phyloP scores from a whole-genome alignment of 2,888 invertebrate species.

The Dendrolimus pini region DNA sequence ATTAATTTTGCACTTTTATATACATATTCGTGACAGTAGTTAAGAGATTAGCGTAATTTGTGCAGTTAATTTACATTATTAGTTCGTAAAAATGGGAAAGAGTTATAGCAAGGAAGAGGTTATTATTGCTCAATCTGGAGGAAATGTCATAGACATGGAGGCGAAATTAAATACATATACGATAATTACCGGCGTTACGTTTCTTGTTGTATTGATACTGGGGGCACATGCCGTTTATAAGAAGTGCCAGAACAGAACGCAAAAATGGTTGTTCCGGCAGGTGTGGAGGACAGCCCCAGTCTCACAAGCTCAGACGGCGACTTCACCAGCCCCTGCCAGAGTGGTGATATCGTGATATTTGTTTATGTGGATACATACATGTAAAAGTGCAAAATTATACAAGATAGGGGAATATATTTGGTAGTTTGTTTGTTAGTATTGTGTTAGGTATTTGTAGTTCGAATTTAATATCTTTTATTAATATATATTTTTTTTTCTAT shows the following conservation, averaged over 20 bases:
- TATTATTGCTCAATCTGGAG: neutral
- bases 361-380: neutral
- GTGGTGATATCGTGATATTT: no score
- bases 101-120: neutral
- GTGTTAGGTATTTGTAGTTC: neutral
- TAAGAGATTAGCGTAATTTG: neutral
- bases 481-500: neutral
- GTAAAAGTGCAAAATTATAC: neutral
- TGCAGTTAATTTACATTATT: neutral
- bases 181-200: no score
- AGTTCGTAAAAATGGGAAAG: neutral
- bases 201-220: no score
- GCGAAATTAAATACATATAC: neutral
- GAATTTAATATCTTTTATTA: neutral
- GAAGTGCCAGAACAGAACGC: no score
- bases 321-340: no score
- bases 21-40: neutral
- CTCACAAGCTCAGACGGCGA: no score
- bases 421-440: no score
- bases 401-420: neutral
- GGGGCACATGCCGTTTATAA: no score
- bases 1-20: neutral
- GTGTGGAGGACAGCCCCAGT: no score
- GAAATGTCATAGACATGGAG: neutral
- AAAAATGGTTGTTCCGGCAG: no score